Base-by-base conservation (phyloP, 1,140 invertebrate species). In the Oryzaephilus surinamensis region DNA sequence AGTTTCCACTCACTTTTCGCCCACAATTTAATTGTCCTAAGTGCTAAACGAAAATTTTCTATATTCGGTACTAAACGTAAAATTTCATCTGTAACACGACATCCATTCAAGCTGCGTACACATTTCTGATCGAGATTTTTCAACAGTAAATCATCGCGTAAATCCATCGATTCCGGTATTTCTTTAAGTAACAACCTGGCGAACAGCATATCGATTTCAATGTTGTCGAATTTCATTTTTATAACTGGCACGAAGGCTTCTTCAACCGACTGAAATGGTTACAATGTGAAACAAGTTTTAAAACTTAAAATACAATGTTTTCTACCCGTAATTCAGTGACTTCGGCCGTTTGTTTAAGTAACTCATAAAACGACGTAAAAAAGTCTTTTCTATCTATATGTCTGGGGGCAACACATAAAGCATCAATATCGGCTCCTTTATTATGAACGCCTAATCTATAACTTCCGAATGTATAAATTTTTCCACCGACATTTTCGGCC, bases 191-290 rank as follows among this genome's bases (percentile, higher is more conserved):
- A 84, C 23, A 99, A 66, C 42, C 89, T 74, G 0, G 95, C 93
- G 69, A 99, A 99, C 31, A 98, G 63, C 79, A 99, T 86, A 74
- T 99, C 97, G 44, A 97, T 91, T 71, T 97, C 96, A 51, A 99
- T 97, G 14, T 90, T 91, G 72, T 96, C 89, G 67, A 98, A 98
- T 58, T 90, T 91, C 87, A 99, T 94, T 72, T 99, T 99, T 33
- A 99, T 97, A 2, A 99, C 92, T 12, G 97, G 97, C 36, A 99
- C 97, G 71, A 91, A 99, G 0, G 97, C 97, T 64, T 99, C 95
- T 66, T 98, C 93, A 6, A 99, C 93, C 1, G 90, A 79, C 74
- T 85, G 58, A 30, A 70, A 63, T 27, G 21, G 8, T 17, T 19
- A 33, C 5, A 26, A 18, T 29, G 21, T 24, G 15, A 30, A 21